Evolutionary conservation across 1,140 invertebrate genomes (phyloP).

Genomic region (Hycleus cichorii): DNA sequence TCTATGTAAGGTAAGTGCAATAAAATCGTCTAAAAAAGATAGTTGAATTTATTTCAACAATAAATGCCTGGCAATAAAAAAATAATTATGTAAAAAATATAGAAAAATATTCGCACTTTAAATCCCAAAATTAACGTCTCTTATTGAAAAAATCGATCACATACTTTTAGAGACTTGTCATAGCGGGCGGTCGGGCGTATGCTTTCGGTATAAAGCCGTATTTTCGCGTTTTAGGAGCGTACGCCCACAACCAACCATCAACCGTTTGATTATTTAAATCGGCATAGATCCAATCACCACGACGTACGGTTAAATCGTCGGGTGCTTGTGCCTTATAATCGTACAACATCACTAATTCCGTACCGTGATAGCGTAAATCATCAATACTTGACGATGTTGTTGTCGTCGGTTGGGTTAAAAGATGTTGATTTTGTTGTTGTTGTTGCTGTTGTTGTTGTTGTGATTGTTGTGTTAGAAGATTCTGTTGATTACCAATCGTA

Average conservation of each 20-base stretch:
- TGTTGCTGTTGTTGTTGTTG: too few species aligned
- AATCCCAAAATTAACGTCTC: too few species aligned
- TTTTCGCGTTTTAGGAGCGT: constrained; percentile 83
- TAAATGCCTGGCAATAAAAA: too few species aligned
- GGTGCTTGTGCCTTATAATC: constrained; percentile 92
- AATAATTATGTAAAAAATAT: too few species aligned
- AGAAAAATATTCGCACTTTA: too few species aligned
- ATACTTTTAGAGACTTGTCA: constrained; percentile 61
- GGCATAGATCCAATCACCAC: constrained; percentile 92
- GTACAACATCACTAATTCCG: constrained; percentile 87
- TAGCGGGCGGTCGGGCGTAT: constrained; percentile 85
- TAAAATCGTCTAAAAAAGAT: too few species aligned
- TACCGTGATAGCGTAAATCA: constrained; percentile 69
- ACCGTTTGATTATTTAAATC: constrained; percentile 89
- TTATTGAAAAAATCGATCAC: too few species aligned
- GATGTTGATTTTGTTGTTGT: too few species aligned
- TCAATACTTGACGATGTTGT: constrained; percentile 39
- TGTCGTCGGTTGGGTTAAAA: constrained; percentile 5
- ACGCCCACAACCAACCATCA: constrained; percentile 92
- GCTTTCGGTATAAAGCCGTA: constrained; percentile 94
- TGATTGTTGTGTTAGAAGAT: constrained; percentile 7
- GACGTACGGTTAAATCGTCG: constrained; percentile 79
- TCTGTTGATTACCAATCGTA: not conserved
- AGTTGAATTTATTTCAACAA: too few species aligned
- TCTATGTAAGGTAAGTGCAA: too few species aligned